phyloP scores from a whole-genome alignment of 2,797 vertebrate species.

The Vultur gryphus region DNA sequence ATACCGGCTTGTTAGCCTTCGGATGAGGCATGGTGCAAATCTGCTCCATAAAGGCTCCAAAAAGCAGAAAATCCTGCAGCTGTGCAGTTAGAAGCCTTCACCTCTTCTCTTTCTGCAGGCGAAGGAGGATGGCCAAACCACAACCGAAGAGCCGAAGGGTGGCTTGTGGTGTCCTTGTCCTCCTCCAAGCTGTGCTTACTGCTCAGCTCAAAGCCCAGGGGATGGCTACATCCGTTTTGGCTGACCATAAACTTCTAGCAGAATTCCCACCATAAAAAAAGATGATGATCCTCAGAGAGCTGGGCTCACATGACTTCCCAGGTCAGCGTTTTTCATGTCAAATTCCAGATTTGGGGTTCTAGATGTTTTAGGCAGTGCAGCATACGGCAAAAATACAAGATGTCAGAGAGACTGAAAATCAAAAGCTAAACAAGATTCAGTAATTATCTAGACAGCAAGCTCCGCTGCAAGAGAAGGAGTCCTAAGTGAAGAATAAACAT shows the following conservation, averaged over 20 bases:
- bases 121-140: not conserved
- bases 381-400: not conserved
- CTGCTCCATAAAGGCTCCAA: not conserved
- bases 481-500: not conserved
- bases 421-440: not conserved
- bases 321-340: not conserved
- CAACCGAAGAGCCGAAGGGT: fast-evolving
- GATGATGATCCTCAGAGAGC: fast-evolving
- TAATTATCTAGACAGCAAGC: not conserved
- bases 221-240: not conserved
- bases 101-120: not conserved
- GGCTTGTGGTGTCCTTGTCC: not conserved
- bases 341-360: not conserved
- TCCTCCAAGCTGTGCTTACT: too few species aligned
- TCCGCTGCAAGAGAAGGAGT: not conserved
- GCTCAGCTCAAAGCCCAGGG: not conserved
- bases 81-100: not conserved
- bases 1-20: not conserved
- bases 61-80: too few species aligned
- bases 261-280: not conserved
- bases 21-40: not conserved
- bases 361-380: not conserved
- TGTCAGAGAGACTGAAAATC: not conserved
- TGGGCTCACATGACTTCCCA: not conserved
- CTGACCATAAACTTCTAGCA: not conserved